Conservation (phyloP, 2,888 invertebrate genomes). For the Pinctada fucata region DNA sequence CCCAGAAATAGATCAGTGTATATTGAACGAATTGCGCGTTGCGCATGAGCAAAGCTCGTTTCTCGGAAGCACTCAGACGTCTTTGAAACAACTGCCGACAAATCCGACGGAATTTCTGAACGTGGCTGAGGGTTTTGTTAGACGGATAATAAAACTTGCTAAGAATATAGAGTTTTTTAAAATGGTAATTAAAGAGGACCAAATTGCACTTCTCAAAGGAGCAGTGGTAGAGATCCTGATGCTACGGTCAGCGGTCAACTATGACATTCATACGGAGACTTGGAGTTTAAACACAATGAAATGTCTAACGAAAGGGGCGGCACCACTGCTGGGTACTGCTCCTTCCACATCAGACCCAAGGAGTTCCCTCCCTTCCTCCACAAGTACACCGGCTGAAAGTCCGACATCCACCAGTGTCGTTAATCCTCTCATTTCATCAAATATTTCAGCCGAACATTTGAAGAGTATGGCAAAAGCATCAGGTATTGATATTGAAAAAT, state of each 20-base stretch:
- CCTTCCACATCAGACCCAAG: not conserved
- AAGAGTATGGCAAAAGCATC: not conserved
- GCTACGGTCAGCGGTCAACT: constrained; percentile 71
- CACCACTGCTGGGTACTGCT: constrained; percentile 17
- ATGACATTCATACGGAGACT: constrained; percentile 63
- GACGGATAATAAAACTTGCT: constrained; percentile 84
- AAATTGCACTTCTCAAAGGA: constrained; percentile 83
- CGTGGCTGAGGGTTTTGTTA: constrained; percentile 71
- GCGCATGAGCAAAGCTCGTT: constrained; percentile 64
- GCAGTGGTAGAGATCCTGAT: constrained; percentile 73
- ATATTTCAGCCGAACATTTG: not conserved
- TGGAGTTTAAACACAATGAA: constrained; percentile 66
- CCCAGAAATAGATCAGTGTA: constrained; percentile 43
- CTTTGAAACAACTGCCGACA: constrained; percentile 52
- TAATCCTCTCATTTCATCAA: not conserved
- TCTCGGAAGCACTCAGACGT: constrained; percentile 59
- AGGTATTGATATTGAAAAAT: not conserved
- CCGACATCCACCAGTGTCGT: not conserved
- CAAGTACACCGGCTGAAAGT: not conserved
- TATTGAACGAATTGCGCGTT: constrained; percentile 55
- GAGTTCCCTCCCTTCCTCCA: constrained; percentile 7
- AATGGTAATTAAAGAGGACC: constrained; percentile 95
- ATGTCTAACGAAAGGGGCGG: constrained; percentile 35
- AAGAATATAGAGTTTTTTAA: constrained; percentile 88
- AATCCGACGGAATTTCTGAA: constrained; percentile 70